Percentiles rank a stretch among this genome's conserved stretches.
Evolutionary conservation across 2,113 vertebrate genomes (phyloP).

Genomic region (Paedocypris sp.): DNA sequence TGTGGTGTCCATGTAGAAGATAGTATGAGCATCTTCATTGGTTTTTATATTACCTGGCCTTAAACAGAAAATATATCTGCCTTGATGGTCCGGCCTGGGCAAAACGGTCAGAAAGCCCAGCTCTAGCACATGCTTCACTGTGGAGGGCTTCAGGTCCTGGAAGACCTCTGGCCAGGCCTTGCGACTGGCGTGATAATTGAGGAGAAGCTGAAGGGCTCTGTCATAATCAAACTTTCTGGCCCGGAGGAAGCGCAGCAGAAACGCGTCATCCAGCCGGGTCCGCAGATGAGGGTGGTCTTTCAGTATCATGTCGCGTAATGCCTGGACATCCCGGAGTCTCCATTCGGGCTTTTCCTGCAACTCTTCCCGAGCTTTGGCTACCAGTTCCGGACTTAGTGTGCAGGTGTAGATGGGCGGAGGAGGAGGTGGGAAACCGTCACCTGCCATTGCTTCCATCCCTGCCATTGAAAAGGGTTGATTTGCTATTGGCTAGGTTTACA

Average conservation of each 20-base stretch:
- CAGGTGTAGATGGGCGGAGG: slow-evolving; percentile 74
- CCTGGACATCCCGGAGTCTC: slow-evolving; percentile 89
- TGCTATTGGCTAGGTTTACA: slow-evolving; percentile 66
- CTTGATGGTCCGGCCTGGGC: slow-evolving; percentile 72
- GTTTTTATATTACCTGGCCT: slow-evolving; percentile 68
- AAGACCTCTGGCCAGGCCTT: slow-evolving; percentile 93
- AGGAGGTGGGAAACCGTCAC: slow-evolving; percentile 55
- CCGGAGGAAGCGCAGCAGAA: slow-evolving; percentile 87
- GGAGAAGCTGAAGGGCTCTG: slow-evolving; percentile 82
- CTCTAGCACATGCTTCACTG: slow-evolving; percentile 78
- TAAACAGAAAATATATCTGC: slow-evolving; percentile 85
- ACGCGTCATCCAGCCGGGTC: slow-evolving; percentile 82
- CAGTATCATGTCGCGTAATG: slow-evolving; percentile 89
- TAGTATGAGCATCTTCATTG: neutral
- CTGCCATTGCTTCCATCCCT: slow-evolving; percentile 55
- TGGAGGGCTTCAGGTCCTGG: slow-evolving; percentile 78
- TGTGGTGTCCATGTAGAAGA: too few relatives aligned
- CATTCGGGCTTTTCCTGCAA: slow-evolving; percentile 96
- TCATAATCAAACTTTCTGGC: slow-evolving; percentile 97
- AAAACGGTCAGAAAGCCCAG: slow-evolving; percentile 91
- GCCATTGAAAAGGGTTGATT: slow-evolving; percentile 79
- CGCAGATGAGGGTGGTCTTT: slow-evolving; percentile 83
- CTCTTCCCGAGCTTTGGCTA: slow-evolving; percentile 87
- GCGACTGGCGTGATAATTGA: slow-evolving; percentile 86
- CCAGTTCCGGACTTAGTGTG: slow-evolving; percentile 75